Percentiles rank a stretch among this genome's conserved stretches.
These are phyloP conservation scores for Globodera ellingtonae DNA, from an alignment of 1,140 invertebrate species.

Conservation along the genomic window DNA sequence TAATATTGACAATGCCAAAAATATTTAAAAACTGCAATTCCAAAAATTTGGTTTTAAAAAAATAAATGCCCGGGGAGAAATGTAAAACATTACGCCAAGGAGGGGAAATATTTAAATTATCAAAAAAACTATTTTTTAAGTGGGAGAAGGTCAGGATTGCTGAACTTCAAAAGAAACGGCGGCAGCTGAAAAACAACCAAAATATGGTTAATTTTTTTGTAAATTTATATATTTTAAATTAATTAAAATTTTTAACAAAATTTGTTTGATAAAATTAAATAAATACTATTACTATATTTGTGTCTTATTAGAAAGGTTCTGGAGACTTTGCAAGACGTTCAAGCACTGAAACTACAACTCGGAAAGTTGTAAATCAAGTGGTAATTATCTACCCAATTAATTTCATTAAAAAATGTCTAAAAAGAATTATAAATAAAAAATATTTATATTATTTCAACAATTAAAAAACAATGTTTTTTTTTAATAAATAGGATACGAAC, in stretches of 20 bases:
- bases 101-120: too few species aligned
- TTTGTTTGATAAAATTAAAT: background rate
- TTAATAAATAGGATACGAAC: background rate
- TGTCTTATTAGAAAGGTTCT: background rate
- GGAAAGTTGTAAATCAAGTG: background rate
- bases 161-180: background rate
- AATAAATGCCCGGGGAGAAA: background rate
- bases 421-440: too few species aligned
- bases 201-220: background rate
- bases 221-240: background rate
- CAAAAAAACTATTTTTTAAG: background rate
- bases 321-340: background rate
- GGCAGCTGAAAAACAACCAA: background rate
- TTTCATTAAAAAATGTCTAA: background rate
- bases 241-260: background rate
- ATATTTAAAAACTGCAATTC: too few species aligned
- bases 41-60: background rate
- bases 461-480: too few species aligned
- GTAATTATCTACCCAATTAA: too few species aligned
- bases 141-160: background rate
- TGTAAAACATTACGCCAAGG: too few species aligned
- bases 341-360: too few species aligned
- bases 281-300: too few species aligned
- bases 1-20: background rate
- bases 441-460: too few species aligned